These are phyloP conservation scores for Ceyx erithaca DNA, from an alignment of 2,797 vertebrate genomes.

Conservation along the genomic window DNA sequence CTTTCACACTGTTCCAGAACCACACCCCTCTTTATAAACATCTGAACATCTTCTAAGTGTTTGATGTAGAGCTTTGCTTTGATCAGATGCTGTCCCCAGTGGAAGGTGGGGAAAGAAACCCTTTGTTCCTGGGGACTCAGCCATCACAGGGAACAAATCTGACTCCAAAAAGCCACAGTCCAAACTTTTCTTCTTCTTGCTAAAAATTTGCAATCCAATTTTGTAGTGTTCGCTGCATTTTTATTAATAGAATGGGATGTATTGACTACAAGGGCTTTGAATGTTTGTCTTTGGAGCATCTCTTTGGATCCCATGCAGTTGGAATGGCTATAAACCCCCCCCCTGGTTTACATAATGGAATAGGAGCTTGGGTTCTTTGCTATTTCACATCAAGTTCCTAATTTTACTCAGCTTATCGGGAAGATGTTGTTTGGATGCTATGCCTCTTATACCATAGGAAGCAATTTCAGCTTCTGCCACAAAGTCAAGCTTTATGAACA, in stretches of 20 bases:
- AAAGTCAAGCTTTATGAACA: neutral
- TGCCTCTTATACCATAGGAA: neutral
- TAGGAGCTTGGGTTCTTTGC: neutral
- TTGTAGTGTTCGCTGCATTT: neutral
- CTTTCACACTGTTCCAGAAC: neutral
- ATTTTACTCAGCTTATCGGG: neutral
- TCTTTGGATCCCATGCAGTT: neutral
- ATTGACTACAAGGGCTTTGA: neutral
- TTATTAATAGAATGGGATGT: neutral
- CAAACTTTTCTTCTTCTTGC: neutral
- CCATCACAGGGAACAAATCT: neutral
- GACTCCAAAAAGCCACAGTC: neutral
- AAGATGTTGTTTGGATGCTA: neutral
- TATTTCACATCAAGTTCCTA: neutral
- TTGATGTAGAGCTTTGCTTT: neutral
- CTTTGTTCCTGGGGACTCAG: neutral
- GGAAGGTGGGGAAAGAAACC: neutral
- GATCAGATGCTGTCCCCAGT: neutral
- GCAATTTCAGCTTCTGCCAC: neutral
- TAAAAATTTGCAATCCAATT: neutral
- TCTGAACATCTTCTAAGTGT: neutral
- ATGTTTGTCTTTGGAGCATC: neutral
- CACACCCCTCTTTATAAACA: neutral
- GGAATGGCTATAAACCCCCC: neutral
- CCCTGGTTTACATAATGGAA: neutral